Base-by-base conservation (phyloP, 2,113 vertebrate species). In the Polypterus senegalus region DNA sequence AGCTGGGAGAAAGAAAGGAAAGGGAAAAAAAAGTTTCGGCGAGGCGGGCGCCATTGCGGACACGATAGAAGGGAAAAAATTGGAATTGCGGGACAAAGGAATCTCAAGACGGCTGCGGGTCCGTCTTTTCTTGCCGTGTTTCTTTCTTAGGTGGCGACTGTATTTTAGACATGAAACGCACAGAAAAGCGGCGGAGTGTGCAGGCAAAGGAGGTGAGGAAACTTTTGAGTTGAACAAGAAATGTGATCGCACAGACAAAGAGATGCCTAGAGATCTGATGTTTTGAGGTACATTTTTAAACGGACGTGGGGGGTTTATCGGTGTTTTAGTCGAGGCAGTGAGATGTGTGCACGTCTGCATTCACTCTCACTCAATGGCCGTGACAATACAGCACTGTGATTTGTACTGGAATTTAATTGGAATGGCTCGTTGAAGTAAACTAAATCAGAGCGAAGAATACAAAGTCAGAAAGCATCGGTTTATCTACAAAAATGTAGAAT, bases 41-140 rank as follows among this genome's bases (percentile, higher is more conserved):
- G 56, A 61, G 72, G 69, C 72, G 71, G 73, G 69, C 69, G 77
- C 76, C 79, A 80, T 81, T 81, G 73, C 67, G 72, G 67, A 72
- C 66, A 10, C 67, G 73, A 10, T 8, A 69, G 11, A 2, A 5
- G 56, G 3, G 56, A 54, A 44, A 54, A 53, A 56, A 9, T 56
- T 43, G 46, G 8, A 3, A 43, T 51, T 51, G 7, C 45, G 27
- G 46, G 43, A 49, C n/a, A 44, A 2, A 49, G 48, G 44, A 63
- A 45, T 43, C 58, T 47, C 6, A 46, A 47, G 58, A 58, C 10
- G 46, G 11, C 44, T 44, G 49, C n/a, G 59, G 48, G 46, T 54
- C 43, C 54, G 46, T 46, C 27, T 61, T 49, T 27, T 7, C 9
- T 60, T 60, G 8, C n/a, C 45, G 57, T 48, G 46, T 46, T n/a